Base-by-base conservation (phyloP, 1,140 invertebrate species). In the Eumaeus atala region DNA sequence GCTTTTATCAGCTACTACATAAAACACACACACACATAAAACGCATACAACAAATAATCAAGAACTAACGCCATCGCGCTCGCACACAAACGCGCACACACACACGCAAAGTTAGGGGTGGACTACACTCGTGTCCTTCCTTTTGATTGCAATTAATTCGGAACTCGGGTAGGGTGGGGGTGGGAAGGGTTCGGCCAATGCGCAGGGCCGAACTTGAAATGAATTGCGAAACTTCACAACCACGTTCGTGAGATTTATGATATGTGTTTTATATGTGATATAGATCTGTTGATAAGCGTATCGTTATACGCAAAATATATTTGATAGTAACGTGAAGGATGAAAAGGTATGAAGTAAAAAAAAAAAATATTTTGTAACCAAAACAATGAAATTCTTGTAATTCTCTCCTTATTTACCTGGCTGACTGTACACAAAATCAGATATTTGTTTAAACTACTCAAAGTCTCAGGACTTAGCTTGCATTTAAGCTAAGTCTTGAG, bases 121-220 rank as follows among this genome's bases (percentile, higher is more conserved):
- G 79, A 76, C 81, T 83, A 74, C 64, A 81, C 74, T 82, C 78
- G 68, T 81, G 77, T 84, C 81, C 81, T 85, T 84, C 79, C 79
- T 86, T 85, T 85, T 87, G 84, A 87, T 87, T 87, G 85, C 85
- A 86, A 87, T 87, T 87, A 87, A 85, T 87, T 87, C 81, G 73
- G 74, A 77, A 73, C 71, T 66, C 61, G 69, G n/a, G 66, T 70
- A 61, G 66, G 54, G 51, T 48, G 66, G 49, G 64, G 67, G 60
- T 55, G 62, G 61, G 61, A 71, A 69, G 66, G 74, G 72, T 69
- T 74, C 73, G 72, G 68, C 77, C 83, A 77, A 76, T 77, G 70
- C 72, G 73, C 78, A 77, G 81, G 81, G 73, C 68, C 71, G 75
- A 75, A 83, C 72, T 80, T 64, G 55, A 58, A 51, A 47, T 54